Conservation (phyloP, 1,140 invertebrate species). For the Drosophila truncata region DNA sequence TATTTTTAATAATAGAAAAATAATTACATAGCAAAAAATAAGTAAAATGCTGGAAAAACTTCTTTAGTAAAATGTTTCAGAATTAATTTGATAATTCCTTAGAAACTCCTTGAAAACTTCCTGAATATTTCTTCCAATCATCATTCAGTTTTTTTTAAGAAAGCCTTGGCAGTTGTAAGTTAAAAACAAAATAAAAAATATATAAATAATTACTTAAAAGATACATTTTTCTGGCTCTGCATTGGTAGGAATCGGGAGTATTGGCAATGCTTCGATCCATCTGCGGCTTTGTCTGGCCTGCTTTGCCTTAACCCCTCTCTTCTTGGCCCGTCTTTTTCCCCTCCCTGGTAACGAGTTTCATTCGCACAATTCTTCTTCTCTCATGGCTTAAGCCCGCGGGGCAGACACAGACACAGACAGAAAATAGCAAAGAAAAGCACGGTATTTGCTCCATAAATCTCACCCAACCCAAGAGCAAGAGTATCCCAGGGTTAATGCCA, state of each 20-base stretch:
- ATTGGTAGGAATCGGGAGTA: conserved; percentile 25
- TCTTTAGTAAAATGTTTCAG: too few relatives aligned
- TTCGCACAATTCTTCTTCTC: conserved; percentile 65
- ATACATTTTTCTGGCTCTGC: not conserved
- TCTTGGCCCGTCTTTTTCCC: conserved; percentile 10
- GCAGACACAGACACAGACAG: conserved; percentile 4
- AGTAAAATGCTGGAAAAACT: not conserved
- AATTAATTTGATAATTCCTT: too few relatives aligned
- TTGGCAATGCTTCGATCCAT: conserved; percentile 60
- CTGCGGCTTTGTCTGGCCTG: conserved; percentile 55
- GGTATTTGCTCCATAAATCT: conserved; percentile 81
- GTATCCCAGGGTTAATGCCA: conserved; percentile 60
- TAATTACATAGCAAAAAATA: not conserved
- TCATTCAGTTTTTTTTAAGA: too few relatives aligned
- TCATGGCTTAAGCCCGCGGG: conserved; percentile 33
- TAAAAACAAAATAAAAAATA: not conserved
- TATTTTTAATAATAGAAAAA: not conserved
- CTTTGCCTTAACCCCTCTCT: conserved; percentile 20
- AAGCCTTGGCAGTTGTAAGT: not conserved
- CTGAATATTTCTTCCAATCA: not conserved
- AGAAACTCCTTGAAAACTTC: not conserved
- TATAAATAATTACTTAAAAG: not conserved
- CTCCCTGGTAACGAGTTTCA: conserved; percentile 71
- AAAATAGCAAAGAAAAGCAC: conserved; percentile 11
- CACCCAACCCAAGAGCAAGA: conserved; percentile 28